Evolutionary conservation across 2,888 invertebrate genomes (phyloP), one percentile per base, ranked within the genome.

Genomic region (Steinernema scapterisci): DNA sequence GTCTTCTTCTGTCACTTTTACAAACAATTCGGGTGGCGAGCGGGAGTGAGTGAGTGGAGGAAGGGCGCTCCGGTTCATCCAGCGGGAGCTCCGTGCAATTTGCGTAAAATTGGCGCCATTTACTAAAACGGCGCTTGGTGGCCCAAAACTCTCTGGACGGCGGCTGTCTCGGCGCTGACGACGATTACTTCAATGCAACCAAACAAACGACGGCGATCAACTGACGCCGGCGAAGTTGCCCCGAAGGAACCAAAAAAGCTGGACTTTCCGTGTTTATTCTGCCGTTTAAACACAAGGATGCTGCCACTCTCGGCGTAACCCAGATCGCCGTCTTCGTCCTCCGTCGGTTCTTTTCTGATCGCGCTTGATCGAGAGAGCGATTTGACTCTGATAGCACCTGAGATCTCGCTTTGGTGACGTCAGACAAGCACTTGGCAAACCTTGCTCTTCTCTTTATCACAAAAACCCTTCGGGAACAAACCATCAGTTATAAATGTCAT

Each of bases 21-120:
- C 48, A 48, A 48, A 13, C 48, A 48, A 48, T 7, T 16, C 13
- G 45, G 45, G 9, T 7, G 45, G 16, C 13, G 13, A 48, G 48
- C 48, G 13, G 13, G 48, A 19, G 48, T n/a, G 19, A 13, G 13
- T 48, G 48, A 48, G 19, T 48, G 48, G 48, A 19, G n/a, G n/a
- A n/a, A n/a, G n/a, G n/a, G 48, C 31, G 63, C 19, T 31, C 25
- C 38, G n/a, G 54, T 23, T 19, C 63, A 63, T 63, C 54, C 63
- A 63, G 13, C 63, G 25, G 27, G 63, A 31, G 63, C 63, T 63
- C 27, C 63, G 63, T 63, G 63, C 63, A 63, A 63, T 63, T 63
- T 63, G 63, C 63, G 27, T 25, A 63, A 63, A 63, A 63, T 63
- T 63, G 63, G 63, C 63, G 63, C 63, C 63, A 63, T 63, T 63